A percentile compares a stretch with the other conserved stretches of the same genome.
phyloP scores from a whole-genome alignment of 2,113 vertebrate genomes.

The Etheostoma spectabile region DNA sequence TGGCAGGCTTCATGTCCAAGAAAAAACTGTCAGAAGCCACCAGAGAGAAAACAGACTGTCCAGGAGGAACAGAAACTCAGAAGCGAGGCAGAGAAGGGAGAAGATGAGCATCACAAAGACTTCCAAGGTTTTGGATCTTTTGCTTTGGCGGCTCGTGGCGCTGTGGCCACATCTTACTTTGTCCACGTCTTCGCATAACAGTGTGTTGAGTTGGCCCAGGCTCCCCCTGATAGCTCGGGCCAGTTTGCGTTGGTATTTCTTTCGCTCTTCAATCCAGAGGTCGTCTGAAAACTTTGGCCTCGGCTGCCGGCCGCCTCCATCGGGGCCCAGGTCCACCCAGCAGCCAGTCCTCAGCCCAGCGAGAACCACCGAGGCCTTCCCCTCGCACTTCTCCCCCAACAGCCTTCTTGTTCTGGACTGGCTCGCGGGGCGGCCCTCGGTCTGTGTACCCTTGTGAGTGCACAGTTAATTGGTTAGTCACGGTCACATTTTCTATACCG shows the following conservation, averaged over 20 bases:
- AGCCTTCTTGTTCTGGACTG: slow-evolving; percentile 69
- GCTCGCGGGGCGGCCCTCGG: slow-evolving; percentile 61
- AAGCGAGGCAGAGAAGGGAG: slow-evolving; percentile 12
- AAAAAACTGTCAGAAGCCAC: neutral
- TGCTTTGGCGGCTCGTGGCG: neutral
- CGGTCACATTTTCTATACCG: neutral
- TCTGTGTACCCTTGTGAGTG: slow-evolving; percentile 76
- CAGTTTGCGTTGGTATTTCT: slow-evolving; percentile 82
- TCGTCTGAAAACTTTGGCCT: slow-evolving; percentile 86
- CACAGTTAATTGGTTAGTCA: slow-evolving; percentile 65
- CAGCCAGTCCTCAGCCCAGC: slow-evolving; percentile 51
- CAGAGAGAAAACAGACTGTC: slow-evolving; percentile 7
- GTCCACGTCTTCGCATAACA: slow-evolving; percentile 66
- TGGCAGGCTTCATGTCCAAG: neutral
- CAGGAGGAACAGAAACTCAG: slow-evolving; percentile 5
- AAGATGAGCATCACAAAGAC: slow-evolving; percentile 10
- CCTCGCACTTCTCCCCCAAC: slow-evolving; percentile 10
- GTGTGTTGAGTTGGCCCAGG: slow-evolving; percentile 67
- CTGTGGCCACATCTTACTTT: slow-evolving; percentile 84
- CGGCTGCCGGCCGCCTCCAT: slow-evolving; percentile 45
- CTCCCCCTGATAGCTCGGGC: slow-evolving; percentile 71
- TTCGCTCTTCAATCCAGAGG: slow-evolving; percentile 88
- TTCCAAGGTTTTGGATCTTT: slow-evolving; percentile 18
- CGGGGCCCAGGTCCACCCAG: slow-evolving; percentile 33
- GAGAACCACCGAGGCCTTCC: slow-evolving; percentile 63